phyloP scores from a whole-genome alignment of 53 echinoderm and acorn worm species.

The Patiria pectinifera region DNA sequence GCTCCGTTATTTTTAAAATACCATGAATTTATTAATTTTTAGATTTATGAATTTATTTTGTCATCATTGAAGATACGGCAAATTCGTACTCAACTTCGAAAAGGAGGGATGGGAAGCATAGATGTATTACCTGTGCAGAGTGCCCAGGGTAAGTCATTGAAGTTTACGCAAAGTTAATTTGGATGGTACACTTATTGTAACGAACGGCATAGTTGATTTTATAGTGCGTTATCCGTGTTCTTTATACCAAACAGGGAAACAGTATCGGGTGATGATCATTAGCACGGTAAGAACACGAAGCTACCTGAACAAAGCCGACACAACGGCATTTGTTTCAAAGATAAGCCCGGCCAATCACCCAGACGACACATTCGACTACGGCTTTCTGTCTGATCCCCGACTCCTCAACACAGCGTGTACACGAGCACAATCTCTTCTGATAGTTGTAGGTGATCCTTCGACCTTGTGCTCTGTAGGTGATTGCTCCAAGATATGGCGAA shows the following conservation, averaged over 20 bases:
- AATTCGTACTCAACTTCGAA: slow-evolving; percentile 72
- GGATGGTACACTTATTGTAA: background rate
- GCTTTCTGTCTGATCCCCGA: slow-evolving; percentile 74
- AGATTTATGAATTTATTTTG: background rate
- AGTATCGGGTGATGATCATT: slow-evolving; percentile 74
- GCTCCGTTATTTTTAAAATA: background rate
- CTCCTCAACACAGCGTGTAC: slow-evolving; percentile 83
- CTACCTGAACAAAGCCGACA: slow-evolving; percentile 51
- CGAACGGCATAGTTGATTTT: background rate
- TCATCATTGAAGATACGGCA: background rate
- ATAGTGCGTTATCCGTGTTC: background rate
- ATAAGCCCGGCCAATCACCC: slow-evolving; percentile 43
- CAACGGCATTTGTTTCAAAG: background rate
- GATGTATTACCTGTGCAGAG: slow-evolving; percentile 84
- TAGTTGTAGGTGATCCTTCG: slow-evolving; percentile 75
- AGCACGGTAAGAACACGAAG: slow-evolving; percentile 77
- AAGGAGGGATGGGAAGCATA: slow-evolving; percentile 37
- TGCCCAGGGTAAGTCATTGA: slow-evolving; percentile 75
- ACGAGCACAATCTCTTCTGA: slow-evolving; percentile 75
- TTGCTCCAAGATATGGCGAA: slow-evolving; percentile 72
- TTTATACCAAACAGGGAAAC: slow-evolving; percentile 49
- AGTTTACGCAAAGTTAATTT: background rate
- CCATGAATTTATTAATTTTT: background rate
- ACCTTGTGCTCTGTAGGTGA: slow-evolving; percentile 76
- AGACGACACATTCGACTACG: slow-evolving; percentile 67